Base-by-base conservation (phyloP, 2,888 invertebrate species). In the Junonia oenone region DNA sequence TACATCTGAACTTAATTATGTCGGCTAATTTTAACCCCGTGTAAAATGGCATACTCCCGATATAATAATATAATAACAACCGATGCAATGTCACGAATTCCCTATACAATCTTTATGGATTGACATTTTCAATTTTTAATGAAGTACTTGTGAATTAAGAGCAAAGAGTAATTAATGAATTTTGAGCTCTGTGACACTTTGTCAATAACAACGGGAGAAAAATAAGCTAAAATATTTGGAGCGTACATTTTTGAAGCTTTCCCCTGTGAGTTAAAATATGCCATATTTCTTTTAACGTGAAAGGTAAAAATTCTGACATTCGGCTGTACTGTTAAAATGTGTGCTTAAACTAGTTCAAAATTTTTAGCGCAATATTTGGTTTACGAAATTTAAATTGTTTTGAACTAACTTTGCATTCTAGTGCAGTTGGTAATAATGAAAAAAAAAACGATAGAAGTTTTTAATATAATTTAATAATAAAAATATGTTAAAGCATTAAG, bases 221-320 rank as follows among this genome's bases (percentile, higher is more conserved):
- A 40, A 45, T 52, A 52, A 52, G 37, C 27, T 37, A 26, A 37
- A 52, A 38, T 47, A 54, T 43, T 29, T 54, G 14, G 48, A 47
- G 54, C 47, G 54, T 48, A 53, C 19, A 54, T 40, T 54, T 54
- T 48, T 40, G 33, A 43, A 54, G 48, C 33, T 40, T 40, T 40
- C 48, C 26, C 29, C 40, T 15, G 46, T 15, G 31, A 54, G 38
- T 38, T 48, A 26, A 48, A 54, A 47, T 26, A 33, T 43, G 38
- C 33, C 33, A 31, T 54, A 54, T 54, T 47, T 40, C 14, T 54
- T 54, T 48, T 54, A 43, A 43, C 22, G 13, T 43, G 26, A 5
- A 22, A 13, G n/a, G 40, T 43, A 13, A 26, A 43, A 15, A 43
- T 13, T 17, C 38, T 38, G 38, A 38, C 38, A 26, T 43, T 43